These are phyloP conservation scores for Diarsia dahlii DNA, from an alignment of 2,888 invertebrate genomes.

Conservation along the genomic window DNA sequence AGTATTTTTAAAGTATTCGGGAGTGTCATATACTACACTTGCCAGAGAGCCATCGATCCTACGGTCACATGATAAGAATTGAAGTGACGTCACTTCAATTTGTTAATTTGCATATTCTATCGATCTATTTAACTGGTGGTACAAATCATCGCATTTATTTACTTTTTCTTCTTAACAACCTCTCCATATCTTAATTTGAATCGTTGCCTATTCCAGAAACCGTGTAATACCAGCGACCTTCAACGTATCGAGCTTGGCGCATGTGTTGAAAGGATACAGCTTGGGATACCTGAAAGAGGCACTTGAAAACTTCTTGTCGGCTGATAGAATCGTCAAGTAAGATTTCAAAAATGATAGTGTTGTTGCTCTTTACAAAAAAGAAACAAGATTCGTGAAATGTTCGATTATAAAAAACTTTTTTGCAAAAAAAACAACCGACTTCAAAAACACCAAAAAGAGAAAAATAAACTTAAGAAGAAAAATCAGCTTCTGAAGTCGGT, in stretches of 20 bases:
- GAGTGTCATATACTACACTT: too few species aligned
- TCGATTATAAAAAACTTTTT: too few species aligned
- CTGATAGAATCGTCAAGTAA: constrained; percentile 77
- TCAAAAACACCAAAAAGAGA: too few species aligned
- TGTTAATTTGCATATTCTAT: background rate
- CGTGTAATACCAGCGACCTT: constrained; percentile 75
- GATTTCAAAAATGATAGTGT: background rate
- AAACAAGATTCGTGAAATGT: background rate
- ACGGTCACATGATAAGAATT: background rate
- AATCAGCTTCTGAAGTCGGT: too few species aligned
- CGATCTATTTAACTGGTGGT: background rate
- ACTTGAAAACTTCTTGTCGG: constrained; percentile 74
- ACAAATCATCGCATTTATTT: background rate
- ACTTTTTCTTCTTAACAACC: background rate
- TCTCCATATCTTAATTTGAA: too few species aligned
- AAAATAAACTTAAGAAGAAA: too few species aligned
- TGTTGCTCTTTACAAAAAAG: background rate
- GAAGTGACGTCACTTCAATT: background rate
- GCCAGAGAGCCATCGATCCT: background rate
- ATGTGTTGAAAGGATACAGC: constrained; percentile 76
- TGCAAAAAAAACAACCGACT: too few species aligned
- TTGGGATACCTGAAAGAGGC: constrained; percentile 74
- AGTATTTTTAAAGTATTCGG: background rate
- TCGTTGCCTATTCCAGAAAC: constrained; percentile 70
- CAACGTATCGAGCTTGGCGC: constrained; percentile 75